Evolutionary conservation across 2,797 vertebrate species (phyloP).

Genomic region (Streptopelia turtur): DNA sequence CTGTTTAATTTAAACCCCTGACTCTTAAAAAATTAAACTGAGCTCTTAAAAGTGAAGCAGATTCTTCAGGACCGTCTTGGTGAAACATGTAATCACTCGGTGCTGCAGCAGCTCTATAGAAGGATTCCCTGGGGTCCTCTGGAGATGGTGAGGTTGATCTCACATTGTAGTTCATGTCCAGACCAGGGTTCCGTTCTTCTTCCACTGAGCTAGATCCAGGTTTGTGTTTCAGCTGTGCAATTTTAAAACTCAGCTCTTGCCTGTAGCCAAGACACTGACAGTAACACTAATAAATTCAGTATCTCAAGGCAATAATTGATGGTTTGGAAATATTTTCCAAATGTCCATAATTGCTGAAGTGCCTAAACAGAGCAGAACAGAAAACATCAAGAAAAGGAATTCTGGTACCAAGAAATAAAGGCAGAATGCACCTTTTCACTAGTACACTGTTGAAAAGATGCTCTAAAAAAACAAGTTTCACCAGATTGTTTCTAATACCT

Average conservation of each 20-base stretch:
- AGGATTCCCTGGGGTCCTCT: too few species aligned
- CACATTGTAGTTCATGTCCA: rapidly evolving
- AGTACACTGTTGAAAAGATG: background rate
- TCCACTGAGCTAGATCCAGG: rapidly evolving
- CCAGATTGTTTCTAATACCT: background rate
- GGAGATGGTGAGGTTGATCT: background rate
- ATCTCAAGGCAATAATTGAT: background rate
- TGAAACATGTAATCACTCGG: background rate
- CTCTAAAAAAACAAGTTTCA: background rate
- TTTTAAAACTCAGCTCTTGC: background rate
- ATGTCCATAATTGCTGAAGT: background rate
- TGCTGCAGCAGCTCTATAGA: background rate
- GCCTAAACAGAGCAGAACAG: background rate
- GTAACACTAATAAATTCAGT: background rate
- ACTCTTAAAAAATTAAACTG: background rate
- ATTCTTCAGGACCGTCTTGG: background rate
- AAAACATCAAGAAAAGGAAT: background rate
- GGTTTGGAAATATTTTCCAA: background rate
- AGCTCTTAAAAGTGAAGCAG: background rate
- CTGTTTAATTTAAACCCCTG: background rate
- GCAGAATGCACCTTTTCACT: background rate
- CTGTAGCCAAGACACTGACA: background rate
- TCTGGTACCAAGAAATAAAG: background rate
- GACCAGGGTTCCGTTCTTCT: background rate
- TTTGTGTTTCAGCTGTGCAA: background rate